Evolutionary conservation across 2,888 invertebrate genomes (phyloP), one percentile per base, ranked within the genome.

Genomic region (Caenorhabditis uteleia): DNA sequence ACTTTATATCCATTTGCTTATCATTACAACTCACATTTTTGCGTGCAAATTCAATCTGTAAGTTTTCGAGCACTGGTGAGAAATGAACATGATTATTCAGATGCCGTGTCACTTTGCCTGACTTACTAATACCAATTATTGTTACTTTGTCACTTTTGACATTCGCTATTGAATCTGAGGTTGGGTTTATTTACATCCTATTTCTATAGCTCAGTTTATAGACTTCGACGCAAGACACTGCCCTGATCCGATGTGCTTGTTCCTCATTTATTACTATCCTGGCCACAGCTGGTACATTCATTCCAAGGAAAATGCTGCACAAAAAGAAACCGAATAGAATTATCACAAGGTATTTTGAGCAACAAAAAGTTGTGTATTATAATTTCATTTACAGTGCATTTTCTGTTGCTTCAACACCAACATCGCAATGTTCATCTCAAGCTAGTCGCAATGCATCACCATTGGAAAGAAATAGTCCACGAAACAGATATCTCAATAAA

Each of bases 351-450:
- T 68, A 44, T 18, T 12, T 47, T n/a, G n/a, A n/a, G n/a, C n/a
- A n/a, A 16, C 36, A 23, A 47, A 29, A 14, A 46, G 54, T 10
- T 33, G 29, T 14, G 18, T 53, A 16, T 27, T 49, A 18, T 50
- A 36, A 36, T 20, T 12, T 4, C 21, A 16, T 8, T 50, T 68
- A 51, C 51, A 77, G 77, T 43, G 78, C 78, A 1, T 78, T 78
- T 55, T 77, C 76, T 0, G 70, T 78, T 6, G 78, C 78, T 8
- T 70, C 70, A 14, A 77, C 78, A 29, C 77, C 74, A 1, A 46
- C 46, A 0, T 77, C 77, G n/a, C 77, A 76, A 51, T 74, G 73
- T 36, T 71, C 74, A 10, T 70, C 74, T n/a, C 34, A 34, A 34
- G 34, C 7, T 20, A 55, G 64, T 31, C 56, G 62, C 3, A 51